Evolutionary conservation across 2,113 vertebrate species (phyloP), one percentile per base, ranked within the genome.

Genomic region (Hylia prasina): DNA sequence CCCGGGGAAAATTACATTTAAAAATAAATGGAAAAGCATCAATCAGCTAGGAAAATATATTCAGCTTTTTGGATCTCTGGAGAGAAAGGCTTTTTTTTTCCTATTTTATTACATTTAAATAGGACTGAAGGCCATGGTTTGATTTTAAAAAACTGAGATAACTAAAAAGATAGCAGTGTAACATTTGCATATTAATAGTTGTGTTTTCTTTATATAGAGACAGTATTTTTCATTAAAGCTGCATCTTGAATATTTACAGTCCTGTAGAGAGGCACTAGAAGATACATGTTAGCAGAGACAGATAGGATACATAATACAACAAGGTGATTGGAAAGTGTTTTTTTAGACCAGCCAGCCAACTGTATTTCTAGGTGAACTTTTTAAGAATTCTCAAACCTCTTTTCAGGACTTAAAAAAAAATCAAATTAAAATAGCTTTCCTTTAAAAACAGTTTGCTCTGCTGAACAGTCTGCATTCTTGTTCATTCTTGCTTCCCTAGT

Each of bases 11-110:
- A 98, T 97, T 96, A 94, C 97, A 98, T 98, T 98, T 97, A 98
- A 97, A 98, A 97, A 97, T 97, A 98, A 98, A 98, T 98, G 97
- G 97, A 98, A 98, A 98, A 96, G 96, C 98, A 98, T 98, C 98
- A 97, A 96, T 98, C 98, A 98, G 93, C 79, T 94, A 92, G 93
- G 96, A 97, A 97, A 97, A 97, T 97, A 68, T 95, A 98, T 98
- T 97, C 96, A 90, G 78, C 64, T 93, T 95, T 95, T 82, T 89
- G 72, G 77, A 84, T 97, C 94, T 97, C 97, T 97, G 91, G 96
- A 96, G 92, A 93, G 89, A 96, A 96, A 96, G 91, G 93, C 54
- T 88, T 18, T 53, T 50, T 82, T 50, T 50, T 50, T n/a, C 19
- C 30, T 21, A 77, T 94, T 97, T 97, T 97, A 97, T 90, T 97